Evolutionary conservation across 1,140 invertebrate genomes (phyloP).

Genomic region (Capitella teleta): DNA sequence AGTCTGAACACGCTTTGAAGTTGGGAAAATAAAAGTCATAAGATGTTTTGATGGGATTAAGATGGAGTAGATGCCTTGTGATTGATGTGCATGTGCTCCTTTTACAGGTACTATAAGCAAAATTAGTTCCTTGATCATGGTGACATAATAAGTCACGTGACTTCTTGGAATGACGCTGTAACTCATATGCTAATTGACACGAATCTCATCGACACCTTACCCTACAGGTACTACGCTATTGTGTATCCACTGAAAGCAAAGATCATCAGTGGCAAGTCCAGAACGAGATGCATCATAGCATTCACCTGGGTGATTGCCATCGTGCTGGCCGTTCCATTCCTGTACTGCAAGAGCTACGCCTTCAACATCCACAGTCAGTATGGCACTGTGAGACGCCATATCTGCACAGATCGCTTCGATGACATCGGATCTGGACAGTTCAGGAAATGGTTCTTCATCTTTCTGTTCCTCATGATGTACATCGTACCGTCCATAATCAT

Average conservation of each 20-base stretch:
- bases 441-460: slow-evolving; percentile 39
- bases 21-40: no score
- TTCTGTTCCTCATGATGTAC: slow-evolving; percentile 43
- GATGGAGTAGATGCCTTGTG: no score
- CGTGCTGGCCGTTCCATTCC: slow-evolving; percentile 36
- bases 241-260: slow-evolving; percentile 44
- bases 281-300: slow-evolving; percentile 39
- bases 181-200: no score
- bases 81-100: no score
- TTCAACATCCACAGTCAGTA: slow-evolving; percentile 32
- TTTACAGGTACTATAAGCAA: no score
- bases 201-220: no score
- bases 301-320: slow-evolving; percentile 40
- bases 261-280: slow-evolving; percentile 34
- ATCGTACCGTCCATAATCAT: slow-evolving; percentile 41
- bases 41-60: no score
- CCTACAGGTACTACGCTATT: slow-evolving; percentile 47
- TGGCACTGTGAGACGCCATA: slow-evolving; percentile 35
- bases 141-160: no score
- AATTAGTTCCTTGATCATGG: no score
- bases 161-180: no score
- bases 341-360: slow-evolving; percentile 25
- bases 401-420: slow-evolving; percentile 38
- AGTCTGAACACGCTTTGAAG: no score
- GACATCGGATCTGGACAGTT: slow-evolving; percentile 25